Evolutionary conservation across 2,888 invertebrate species (phyloP).

Genomic region (Thereva nobilitata): DNA sequence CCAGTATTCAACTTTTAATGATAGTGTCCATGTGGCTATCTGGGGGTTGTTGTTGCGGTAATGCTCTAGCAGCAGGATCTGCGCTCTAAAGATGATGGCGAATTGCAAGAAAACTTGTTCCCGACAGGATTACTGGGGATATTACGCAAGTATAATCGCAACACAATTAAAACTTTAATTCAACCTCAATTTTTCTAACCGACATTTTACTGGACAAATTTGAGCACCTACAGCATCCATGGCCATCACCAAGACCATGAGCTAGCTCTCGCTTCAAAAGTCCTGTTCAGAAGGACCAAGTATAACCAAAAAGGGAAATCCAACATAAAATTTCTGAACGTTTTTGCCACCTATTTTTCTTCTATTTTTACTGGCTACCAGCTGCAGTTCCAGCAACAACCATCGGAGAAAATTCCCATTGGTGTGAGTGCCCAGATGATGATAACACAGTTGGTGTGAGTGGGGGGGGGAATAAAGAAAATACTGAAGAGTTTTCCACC

Average conservation of each 20-base stretch:
- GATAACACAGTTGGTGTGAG: slow-evolving; percentile 12
- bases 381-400: slow-evolving; percentile 31
- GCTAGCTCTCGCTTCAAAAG: no score
- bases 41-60: background rate
- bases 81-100: background rate
- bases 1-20: slow-evolving; percentile 31
- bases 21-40: slow-evolving; percentile 28
- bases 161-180: slow-evolving; percentile 35
- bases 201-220: slow-evolving; percentile 3
- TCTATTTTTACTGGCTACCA: slow-evolving; percentile 4
- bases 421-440: slow-evolving; percentile 28
- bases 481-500: slow-evolving; percentile 2
- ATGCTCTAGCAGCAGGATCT: background rate
- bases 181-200: slow-evolving; percentile 27
- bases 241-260: no score
- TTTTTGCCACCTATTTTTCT: slow-evolving; percentile 8
- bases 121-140: slow-evolving; percentile 16
- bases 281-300: no score
- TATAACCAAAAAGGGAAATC: background rate
- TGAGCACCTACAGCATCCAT: background rate
- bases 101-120: slow-evolving; percentile 17
- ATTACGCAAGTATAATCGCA: slow-evolving; percentile 31
- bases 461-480: background rate
- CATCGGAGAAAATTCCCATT: slow-evolving; percentile 12
- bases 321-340: slow-evolving; percentile 6